phyloP scores from a whole-genome alignment of 2,113 vertebrate species.

The Hypomesus transpacificus region DNA sequence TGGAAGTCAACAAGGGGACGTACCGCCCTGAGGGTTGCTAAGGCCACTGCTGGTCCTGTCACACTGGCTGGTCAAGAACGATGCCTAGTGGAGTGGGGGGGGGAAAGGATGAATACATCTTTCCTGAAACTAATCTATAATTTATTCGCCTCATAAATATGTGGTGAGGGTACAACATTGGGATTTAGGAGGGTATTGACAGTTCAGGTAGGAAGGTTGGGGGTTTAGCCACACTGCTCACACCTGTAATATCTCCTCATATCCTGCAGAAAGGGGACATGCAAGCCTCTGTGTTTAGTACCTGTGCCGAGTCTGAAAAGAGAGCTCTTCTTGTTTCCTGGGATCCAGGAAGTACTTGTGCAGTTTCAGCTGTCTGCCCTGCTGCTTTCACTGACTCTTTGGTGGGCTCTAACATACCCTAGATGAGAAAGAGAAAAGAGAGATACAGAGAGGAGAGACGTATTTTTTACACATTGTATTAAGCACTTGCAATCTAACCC shows the following conservation, averaged over 20 bases:
- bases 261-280: no score
- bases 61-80: constrained; percentile 82
- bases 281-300: constrained; percentile 29
- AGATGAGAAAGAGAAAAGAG: constrained; percentile 14
- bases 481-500: no score
- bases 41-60: constrained; percentile 93
- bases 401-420: constrained; percentile 92
- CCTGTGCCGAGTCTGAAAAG: constrained; percentile 77
- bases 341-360: constrained; percentile 73
- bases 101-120: not conserved
- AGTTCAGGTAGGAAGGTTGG: no score
- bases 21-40: constrained; percentile 95
- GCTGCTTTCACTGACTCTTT: constrained; percentile 87
- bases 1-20: constrained; percentile 89
- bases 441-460: not conserved
- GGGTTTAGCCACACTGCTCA: no score
- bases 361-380: constrained; percentile 78
- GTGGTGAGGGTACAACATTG: not conserved
- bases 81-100: constrained; percentile 71
- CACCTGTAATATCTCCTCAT: no score
- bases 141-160: not conserved
- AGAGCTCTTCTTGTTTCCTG: constrained; percentile 69
- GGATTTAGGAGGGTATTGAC: no score
- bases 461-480: no score
- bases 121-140: not conserved